Base-by-base conservation (phyloP, 2,113 vertebrate species). In the Monopterus albus region DNA sequence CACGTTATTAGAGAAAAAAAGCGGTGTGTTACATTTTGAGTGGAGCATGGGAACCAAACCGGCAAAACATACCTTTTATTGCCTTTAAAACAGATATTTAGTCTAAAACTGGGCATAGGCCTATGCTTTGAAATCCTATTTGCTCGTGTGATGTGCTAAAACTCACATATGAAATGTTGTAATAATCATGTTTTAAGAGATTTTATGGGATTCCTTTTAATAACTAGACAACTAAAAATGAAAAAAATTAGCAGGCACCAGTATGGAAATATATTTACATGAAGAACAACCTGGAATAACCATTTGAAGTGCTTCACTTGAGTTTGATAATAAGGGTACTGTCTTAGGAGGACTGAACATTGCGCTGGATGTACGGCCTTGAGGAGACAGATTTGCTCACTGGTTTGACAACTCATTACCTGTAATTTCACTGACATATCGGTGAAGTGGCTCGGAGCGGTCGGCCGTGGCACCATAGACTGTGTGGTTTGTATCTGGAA, bases 391-490 rank as follows among this genome's bases (percentile, higher is more conserved):
- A 71, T 89, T 83, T 68, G 26, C 84, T 50, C 78, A 52, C 88
- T 88, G 78, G 84, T 83, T 87, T 93, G 92, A 93, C 92, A 92
- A 91, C 89, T 93, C 90, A 90, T 94, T 94, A 92, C 91, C 88
- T 92, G 89, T 92, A 91, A 94, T 94, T 91, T 92, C 82, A 85
- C 78, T 93, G 93, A 93, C 76, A 83, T 90, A 81, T 81, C 45
- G 86, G 76, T 81, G 89, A 85, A 72, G 82, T 73, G 81, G 83
- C 88, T 88, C 70, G 51, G 88, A 84, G 80, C 56, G 67, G 79
- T 79, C 84, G 81, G 82, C 66, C 23, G 50, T 77, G 78, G 86
- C 84, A 81, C 81, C 78, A 52, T 79, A 80, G 87, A 84, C 75
- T 33, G 61, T 57, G 69, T 59, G 40, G 75, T 82, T 79, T 87